Evolutionary conservation across 2,888 invertebrate genomes (phyloP), one percentile per base, ranked within the genome.

Genomic region (Cryptosula pallasiana): DNA sequence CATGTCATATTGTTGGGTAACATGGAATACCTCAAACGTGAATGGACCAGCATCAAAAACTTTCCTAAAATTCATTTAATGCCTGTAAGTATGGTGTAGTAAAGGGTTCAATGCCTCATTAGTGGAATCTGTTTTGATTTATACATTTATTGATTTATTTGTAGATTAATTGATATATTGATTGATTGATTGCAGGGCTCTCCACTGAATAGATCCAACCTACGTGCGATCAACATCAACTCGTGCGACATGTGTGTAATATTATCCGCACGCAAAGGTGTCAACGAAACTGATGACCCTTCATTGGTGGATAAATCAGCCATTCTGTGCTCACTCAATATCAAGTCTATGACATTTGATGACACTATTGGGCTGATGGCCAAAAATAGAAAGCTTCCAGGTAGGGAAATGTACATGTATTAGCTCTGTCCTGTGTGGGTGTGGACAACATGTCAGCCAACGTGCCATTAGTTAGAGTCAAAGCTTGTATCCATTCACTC

Each of bases 231-330:
- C 78, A 97, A 97, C 87, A 95, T 98, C 78, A 97, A 98, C 87
- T 89, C 96, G 81, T 97, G 97, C 89, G 96, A 97, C 89, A 98
- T 98, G 97, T 97, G 97, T 89, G 96, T 97, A 86, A 97, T 98
- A 86, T 88, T 98, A 86, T 96, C 96, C 86, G 95, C 96, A 83
- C 94, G 96, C 90, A 54, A 58, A 34, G 74, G 55, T 20, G 63
- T 36, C 20, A 54, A 25, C 5, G 95, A 96, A 88, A 95, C 95
- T 87, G 96, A 98, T 88, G 97, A 98, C 89, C 95, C 96, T 76
- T 96, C 97, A 84, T 89, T 98, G 88, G 96, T 96, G 80, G 97
- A 98, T 89, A 98, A 98, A 89, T 97, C 98, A 88, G 97, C 97
- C 82, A 97, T 98, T 85, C 88, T 98, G 85, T 97, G 97, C 82